Evolutionary conservation across 2,888 invertebrate genomes (phyloP), one percentile per base, ranked within the genome.

Genomic region (Drosophila nr. medialis): DNA sequence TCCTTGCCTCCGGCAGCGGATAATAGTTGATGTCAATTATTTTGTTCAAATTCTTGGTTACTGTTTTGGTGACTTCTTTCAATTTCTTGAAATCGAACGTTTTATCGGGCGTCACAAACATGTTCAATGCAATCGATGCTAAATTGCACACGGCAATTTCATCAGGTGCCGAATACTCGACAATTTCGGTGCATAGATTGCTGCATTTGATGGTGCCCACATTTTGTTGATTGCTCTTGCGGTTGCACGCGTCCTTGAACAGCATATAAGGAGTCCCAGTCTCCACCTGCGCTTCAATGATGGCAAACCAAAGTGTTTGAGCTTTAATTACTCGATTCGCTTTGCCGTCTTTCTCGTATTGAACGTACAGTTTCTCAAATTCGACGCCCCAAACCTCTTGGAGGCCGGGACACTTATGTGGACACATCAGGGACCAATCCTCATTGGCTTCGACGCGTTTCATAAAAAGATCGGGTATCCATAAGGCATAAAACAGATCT

Each of bases 391-490:
- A 99, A 82, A 96, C 96, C 83, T 99, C 99, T 1, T 95, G 94
- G 6, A 99, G 94, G 0, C 98, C 98, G 0, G 98, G 99, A 82
- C 96, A 96, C 91, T 98, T 96, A 91, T 97, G 96, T 0, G 99
- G 99, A 91, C 99, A 99, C 99, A 99, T 99, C 21, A 99, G 94
- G 60, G 97, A 97, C 99, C 99, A 99, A 59, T 95, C 94, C 74
- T 94, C 96, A 93, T 99, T 95, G 3, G 94, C 94, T 92, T 98
- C 96, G 0, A 98, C 98, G 58, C 99, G 95, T 92, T 96, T 95
- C 99, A 99, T 99, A 92, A 99, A 99, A 66, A 99, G 94, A 94
- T 99, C 99, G 0, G 99, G 98, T 81, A 99, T 97, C 99, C 99
- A 99, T 34, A 99, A 92, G 0, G 97, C 99, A 92, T 98, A 99